These are phyloP conservation scores for Rhinichthys klamathensis DNA, from an alignment of 2,113 vertebrate genomes.

Conservation along the genomic window DNA sequence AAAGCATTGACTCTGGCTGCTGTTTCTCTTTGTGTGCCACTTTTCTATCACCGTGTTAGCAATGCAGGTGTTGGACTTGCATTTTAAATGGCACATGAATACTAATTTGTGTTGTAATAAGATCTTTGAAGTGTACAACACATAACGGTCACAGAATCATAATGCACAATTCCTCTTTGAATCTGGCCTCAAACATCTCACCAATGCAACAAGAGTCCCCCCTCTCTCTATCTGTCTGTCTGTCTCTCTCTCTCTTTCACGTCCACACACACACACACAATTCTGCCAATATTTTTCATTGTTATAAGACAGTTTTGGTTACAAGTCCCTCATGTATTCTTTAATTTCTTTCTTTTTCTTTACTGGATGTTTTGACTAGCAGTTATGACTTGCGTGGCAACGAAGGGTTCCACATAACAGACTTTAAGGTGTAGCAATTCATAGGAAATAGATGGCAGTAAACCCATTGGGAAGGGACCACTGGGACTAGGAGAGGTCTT, in stretches of 20 bases:
- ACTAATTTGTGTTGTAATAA: constrained; percentile 79
- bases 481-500: constrained; percentile 58
- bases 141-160: constrained; percentile 74
- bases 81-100: constrained; percentile 81
- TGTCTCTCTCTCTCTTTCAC: constrained; percentile 49
- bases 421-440: constrained; percentile 65
- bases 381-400: constrained; percentile 68
- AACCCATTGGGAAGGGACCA: constrained; percentile 69
- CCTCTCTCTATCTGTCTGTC: constrained; percentile 64
- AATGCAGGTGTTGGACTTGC: constrained; percentile 75
- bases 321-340: constrained; percentile 54
- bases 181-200: constrained; percentile 62
- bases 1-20: constrained; percentile 57
- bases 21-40: constrained; percentile 60
- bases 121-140: constrained; percentile 81
- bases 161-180: constrained; percentile 78
- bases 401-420: constrained; percentile 66
- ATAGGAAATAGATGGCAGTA: constrained; percentile 67
- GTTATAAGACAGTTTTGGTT: constrained; percentile 59
- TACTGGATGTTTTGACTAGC: constrained; percentile 63
- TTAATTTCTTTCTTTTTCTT: constrained; percentile 61
- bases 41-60: constrained; percentile 74
- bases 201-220: constrained; percentile 55
- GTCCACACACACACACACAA: background rate
- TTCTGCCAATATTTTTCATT: constrained; percentile 57